Percentiles rank a stretch among this genome's conserved stretches.
Evolutionary conservation across 2,888 invertebrate genomes (phyloP).

Genomic region (Sminthurides aquaticus): DNA sequence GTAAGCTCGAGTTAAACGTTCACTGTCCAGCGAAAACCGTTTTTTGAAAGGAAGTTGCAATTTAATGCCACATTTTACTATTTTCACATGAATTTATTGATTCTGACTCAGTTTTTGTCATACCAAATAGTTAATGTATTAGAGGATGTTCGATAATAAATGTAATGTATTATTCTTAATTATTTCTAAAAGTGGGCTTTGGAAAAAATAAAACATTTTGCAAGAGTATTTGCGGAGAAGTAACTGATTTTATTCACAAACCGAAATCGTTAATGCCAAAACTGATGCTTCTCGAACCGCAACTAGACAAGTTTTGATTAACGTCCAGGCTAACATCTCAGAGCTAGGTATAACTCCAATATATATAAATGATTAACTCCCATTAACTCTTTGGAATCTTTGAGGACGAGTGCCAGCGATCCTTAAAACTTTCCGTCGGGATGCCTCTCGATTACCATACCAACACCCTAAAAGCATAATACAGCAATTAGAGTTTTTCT

Average conservation of each 20-base stretch:
- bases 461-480: conserved; percentile 60
- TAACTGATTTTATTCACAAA: too few relatives aligned
- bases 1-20: not conserved
- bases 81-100: conserved; percentile 17
- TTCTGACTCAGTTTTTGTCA: not conserved
- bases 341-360: too few relatives aligned
- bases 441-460: conserved; percentile 81
- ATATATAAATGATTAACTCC: too few relatives aligned
- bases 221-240: not conserved
- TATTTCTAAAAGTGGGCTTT: conserved; percentile 2
- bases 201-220: not conserved
- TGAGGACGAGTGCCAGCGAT: not conserved
- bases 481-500: conserved; percentile 10
- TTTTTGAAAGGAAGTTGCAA: not conserved
- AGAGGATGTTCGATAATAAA: not conserved
- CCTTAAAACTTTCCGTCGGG: conserved; percentile 59
- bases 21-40: not conserved
- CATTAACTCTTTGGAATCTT: too few relatives aligned
- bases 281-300: too few relatives aligned
- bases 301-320: too few relatives aligned
- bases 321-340: too few relatives aligned
- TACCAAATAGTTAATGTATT: not conserved
- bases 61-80: conserved; percentile 11
- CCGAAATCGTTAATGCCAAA: too few relatives aligned
- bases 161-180: conserved; percentile 4